Conservation (phyloP, 2,888 invertebrate species). For the Drosophila neotestacea region DNA sequence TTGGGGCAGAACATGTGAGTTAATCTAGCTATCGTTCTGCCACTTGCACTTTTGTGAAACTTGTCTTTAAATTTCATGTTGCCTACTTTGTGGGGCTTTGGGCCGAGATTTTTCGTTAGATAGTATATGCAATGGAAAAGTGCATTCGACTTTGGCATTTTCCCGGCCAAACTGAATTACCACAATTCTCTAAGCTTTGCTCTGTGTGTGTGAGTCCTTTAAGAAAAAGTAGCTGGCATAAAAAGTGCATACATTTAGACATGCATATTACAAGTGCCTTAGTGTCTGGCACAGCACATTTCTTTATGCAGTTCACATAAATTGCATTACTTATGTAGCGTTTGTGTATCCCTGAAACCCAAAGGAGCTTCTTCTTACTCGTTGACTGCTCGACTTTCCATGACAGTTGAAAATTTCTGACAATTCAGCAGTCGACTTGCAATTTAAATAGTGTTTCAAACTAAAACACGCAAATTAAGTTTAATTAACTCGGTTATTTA, state of each 20-base stretch:
- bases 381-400: slow-evolving; percentile 15
- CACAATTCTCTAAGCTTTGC: slow-evolving; percentile 5
- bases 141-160: slow-evolving; percentile 32
- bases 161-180: slow-evolving; percentile 28
- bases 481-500: slow-evolving; percentile 70
- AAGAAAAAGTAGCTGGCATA: slow-evolving; percentile 30
- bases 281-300: slow-evolving; percentile 74
- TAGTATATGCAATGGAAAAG: slow-evolving; percentile 29
- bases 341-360: slow-evolving; percentile 48
- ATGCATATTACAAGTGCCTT: slow-evolving; percentile 77
- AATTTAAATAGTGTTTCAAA: slow-evolving; percentile 26
- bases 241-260: slow-evolving; percentile 35
- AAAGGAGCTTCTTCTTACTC: neutral
- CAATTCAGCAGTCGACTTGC: slow-evolving; percentile 46
- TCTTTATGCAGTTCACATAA: slow-evolving; percentile 75
- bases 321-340: slow-evolving; percentile 77
- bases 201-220: slow-evolving; percentile 23
- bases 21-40: neutral
- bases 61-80: slow-evolving; percentile 45
- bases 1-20: neutral
- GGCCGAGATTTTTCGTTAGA: slow-evolving; percentile 24
- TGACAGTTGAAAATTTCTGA: slow-evolving; percentile 61
- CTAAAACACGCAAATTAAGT: slow-evolving; percentile 65
- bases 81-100: slow-evolving; percentile 43
- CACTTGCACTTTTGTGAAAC: slow-evolving; percentile 29